Percentiles rank a stretch among this genome's conserved stretches.
phyloP scores from a whole-genome alignment of 2,888 invertebrate genomes.

The Heterodera filipjevi region DNA sequence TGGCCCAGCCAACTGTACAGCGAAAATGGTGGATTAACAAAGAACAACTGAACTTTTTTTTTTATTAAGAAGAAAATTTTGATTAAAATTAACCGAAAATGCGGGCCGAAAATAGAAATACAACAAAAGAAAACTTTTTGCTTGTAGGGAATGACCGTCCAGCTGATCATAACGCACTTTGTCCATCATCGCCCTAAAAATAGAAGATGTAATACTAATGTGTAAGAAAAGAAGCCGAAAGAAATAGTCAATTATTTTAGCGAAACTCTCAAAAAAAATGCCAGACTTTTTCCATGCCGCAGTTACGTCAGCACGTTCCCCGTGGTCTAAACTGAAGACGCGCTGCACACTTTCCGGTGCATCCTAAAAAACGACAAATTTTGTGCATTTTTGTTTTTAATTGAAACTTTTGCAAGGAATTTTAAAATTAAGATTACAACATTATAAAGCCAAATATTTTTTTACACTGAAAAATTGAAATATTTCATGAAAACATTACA shows the following conservation, averaged over 20 bases:
- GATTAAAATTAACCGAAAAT: neutral
- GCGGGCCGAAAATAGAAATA: neutral
- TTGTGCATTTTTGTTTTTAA: too few species aligned
- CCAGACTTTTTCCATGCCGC: conserved; percentile 54
- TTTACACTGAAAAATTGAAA: too few species aligned
- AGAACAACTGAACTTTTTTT: neutral
- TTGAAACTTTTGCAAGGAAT: too few species aligned
- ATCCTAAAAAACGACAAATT: conserved; percentile 12
- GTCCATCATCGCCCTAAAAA: conserved; percentile 46
- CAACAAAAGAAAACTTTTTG: conserved; percentile 47
- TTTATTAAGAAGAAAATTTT: conserved; percentile 27
- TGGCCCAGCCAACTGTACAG: conserved; percentile 60
- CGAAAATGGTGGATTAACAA: conserved; percentile 37
- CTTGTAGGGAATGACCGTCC: conserved; percentile 53
- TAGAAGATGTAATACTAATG: neutral
- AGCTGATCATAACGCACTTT: conserved; percentile 53
- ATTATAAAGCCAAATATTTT: too few species aligned
- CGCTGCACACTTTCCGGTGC: conserved; percentile 60
- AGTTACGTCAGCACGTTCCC: conserved; percentile 53
- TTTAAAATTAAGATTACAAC: too few species aligned
- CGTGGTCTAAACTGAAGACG: conserved; percentile 61
- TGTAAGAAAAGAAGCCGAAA: conserved; percentile 25
- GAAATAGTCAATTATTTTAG: too few species aligned
- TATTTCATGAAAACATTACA: neutral
- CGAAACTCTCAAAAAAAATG: too few species aligned